Evolutionary conservation across 2,888 invertebrate species (phyloP).

Genomic region (Acleris laterana): DNA sequence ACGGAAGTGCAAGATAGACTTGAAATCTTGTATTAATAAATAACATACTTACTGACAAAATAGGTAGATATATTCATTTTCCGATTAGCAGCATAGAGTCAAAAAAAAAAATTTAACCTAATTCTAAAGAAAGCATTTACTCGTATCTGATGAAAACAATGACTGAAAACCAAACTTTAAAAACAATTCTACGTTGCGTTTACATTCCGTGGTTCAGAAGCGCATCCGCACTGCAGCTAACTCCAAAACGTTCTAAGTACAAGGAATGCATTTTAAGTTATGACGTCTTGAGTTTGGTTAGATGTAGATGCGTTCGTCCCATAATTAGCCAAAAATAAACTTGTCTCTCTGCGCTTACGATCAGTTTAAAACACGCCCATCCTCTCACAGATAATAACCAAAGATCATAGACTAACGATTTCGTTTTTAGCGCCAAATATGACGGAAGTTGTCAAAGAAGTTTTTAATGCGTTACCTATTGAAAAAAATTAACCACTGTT

Average conservation of each 20-base stretch:
- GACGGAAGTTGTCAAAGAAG: constrained; percentile 3
- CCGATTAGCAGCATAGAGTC: too few relatives aligned
- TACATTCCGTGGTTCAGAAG: constrained; percentile 22
- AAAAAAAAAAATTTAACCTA: constrained; percentile 9
- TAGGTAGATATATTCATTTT: too few relatives aligned
- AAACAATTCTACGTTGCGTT: constrained; percentile 11
- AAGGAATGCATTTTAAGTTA: constrained; percentile 44
- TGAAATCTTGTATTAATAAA: too few relatives aligned
- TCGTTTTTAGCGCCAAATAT: constrained; percentile 18
- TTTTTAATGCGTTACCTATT: constrained; percentile 8
- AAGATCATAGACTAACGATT: constrained; percentile 33
- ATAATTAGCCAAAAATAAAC: constrained; percentile 67
- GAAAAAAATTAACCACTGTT: neutral
- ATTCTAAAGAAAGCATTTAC: constrained; percentile 5
- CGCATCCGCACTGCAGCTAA: constrained; percentile 3
- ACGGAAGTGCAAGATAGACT: too few relatives aligned
- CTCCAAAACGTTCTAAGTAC: constrained; percentile 19
- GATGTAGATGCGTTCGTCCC: constrained; percentile 49
- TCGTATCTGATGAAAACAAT: constrained; percentile 7
- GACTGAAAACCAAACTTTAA: too few relatives aligned
- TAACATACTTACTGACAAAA: too few relatives aligned
- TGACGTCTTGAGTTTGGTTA: constrained; percentile 40
- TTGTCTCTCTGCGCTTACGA: constrained; percentile 48
- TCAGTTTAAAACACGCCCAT: constrained; percentile 44
- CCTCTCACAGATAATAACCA: constrained; percentile 45